Base-by-base conservation (phyloP, 2,797 vertebrate species). In the Poeciliopsis infans region DNA sequence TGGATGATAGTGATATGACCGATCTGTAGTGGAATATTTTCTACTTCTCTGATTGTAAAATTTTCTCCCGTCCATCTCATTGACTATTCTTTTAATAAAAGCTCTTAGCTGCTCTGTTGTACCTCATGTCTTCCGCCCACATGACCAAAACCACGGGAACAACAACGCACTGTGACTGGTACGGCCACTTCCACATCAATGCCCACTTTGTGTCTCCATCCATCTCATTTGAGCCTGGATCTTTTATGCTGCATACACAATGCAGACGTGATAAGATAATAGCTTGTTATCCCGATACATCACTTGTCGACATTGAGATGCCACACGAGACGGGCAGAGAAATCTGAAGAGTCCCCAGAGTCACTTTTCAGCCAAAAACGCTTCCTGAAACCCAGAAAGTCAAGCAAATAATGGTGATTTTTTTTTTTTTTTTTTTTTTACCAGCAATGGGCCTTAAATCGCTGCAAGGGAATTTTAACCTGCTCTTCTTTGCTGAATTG, bases 201-300 rank as follows among this genome's bases (percentile, higher is more conserved):
- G 87, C 51, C 78, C 46, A 78, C 90, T 83, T 91, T 94, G 93
- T 92, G 39, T 88, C 76, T 33, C 39, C 68, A 66, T 53, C 59
- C 36, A 61, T 20, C 74, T 79, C 85, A 57, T 72, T 72, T 16
- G 51, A 74, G 66, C 46, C 55, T 33, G 16, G 13, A 28, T 71
- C 69, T 77, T 77, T 47, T 41, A 49, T 46, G 0, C 61, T 33
- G 64, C 2, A 3, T 15, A 64, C 72, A 74, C 5, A 36, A 36
- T 71, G 33, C 61, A 15, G 66, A 51, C 1, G 23, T 47, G 20
- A 72, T 18, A 66, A 57, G 66, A 80, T 45, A 64, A 85, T 3
- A 2, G 66, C 75, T 77, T 4, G 76, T 82, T 81, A 77, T 78
- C 31, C 16, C 2, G 64, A 55, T n/a, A 7, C 28, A 43, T 53